phyloP scores from a whole-genome alignment of 1,140 invertebrate species.

The Ylistrum balloti region DNA sequence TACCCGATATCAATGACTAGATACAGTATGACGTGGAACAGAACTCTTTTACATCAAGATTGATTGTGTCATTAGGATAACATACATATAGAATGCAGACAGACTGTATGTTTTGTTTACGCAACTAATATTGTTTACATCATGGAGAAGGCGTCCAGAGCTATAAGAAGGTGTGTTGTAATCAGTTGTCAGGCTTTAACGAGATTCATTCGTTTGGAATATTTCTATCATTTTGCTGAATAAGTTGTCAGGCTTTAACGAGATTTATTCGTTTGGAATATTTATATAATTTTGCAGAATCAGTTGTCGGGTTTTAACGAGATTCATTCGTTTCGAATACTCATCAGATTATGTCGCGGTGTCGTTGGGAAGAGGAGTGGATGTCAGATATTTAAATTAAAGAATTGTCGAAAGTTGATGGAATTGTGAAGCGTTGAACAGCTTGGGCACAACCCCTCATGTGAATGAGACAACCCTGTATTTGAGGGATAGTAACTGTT shows the following conservation, averaged over 20 bases:
- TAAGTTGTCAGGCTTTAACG: background rate
- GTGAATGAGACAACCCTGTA: no score
- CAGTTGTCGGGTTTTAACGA: background rate
- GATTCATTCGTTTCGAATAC: background rate
- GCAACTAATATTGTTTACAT: background rate
- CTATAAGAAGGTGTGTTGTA: conserved; percentile 60
- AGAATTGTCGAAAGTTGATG: no score
- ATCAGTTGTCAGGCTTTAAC: background rate
- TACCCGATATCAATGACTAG: background rate
- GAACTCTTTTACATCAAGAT: background rate
- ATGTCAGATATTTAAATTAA: no score
- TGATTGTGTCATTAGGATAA: background rate
- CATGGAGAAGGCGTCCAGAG: conserved; percentile 68
- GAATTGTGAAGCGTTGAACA: no score
- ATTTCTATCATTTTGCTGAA: background rate
- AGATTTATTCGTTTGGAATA: background rate
- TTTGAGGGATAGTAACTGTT: no score
- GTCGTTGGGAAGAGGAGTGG: no score
- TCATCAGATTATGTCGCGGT: background rate
- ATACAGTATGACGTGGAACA: background rate
- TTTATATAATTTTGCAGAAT: background rate
- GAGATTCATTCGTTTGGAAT: background rate
- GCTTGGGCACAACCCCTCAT: no score
- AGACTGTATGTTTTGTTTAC: conserved; percentile 10
- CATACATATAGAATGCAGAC: no score